Base-by-base conservation (phyloP, 2,113 vertebrate genomes). In the Tretioscincus oriximinensis region DNA sequence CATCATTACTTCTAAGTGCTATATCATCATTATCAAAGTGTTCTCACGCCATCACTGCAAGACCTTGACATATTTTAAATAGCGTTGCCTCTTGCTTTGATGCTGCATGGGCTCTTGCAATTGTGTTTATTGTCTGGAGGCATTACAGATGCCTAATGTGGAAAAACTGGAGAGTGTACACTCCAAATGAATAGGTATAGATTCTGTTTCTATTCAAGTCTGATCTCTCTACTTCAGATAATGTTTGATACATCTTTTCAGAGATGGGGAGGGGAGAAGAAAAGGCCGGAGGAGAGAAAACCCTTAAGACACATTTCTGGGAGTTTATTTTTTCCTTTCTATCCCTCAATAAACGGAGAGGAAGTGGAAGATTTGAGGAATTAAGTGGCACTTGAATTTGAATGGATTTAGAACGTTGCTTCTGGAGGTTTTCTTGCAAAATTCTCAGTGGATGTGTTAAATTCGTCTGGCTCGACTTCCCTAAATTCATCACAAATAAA, bases 1-100 rank as follows among this genome's bases (percentile, higher is more conserved):
- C 88, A 87, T 91, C 92, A 76, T 86, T 88, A 88, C 92, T 89
- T 76, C 86, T 45, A 85, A 91, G 94, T 71, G 90, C 90, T 92
- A 94, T 92, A 87, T 90, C 92, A 80, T 92, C 91, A 84, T 89
- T 90, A 89, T 92, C 10, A 5, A 78, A 88, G 87, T 64, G 87
- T 90, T 89, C 89, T 88, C 84, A 77, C 54, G 79, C 88, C 63
- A 72, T 90, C 86, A 71, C 83, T 45, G 90, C 74, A 78, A 92
- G 94, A 93, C 95, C 95, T 94, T 95, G 95, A 96, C 94, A 91
- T 72, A 58, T 75, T 81, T 85, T 64, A 84, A 87, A 85, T 87
- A 82, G 76, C 84, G 58, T 87, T 72, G 87, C 88, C 89, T 92
- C 87, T 92, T 35, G 54, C 90, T 87, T 87, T 73, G 88, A 92